These are phyloP conservation scores for Amphipyra berbera DNA, from an alignment of 2,888 invertebrate species.

Conservation along the genomic window DNA sequence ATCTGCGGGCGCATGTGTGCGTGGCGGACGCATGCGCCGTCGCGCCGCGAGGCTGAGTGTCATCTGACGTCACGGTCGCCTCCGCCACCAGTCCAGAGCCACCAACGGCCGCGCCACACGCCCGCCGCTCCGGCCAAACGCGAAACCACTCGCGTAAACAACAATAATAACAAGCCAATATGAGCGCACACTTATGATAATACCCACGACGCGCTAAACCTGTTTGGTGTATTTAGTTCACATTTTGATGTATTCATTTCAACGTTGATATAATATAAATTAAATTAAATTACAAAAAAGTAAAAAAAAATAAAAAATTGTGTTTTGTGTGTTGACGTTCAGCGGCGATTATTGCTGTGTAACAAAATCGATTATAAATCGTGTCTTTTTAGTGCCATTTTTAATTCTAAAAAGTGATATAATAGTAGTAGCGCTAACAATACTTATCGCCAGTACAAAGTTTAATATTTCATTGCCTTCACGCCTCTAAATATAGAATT, in stretches of 20 bases:
- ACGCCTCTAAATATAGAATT: conserved; percentile 79
- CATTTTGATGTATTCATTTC: conserved; percentile 65
- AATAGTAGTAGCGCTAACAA: conserved; percentile 77
- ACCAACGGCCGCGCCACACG: conserved; percentile 70
- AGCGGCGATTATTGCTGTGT: conserved; percentile 66
- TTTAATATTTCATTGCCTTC: conserved; percentile 86
- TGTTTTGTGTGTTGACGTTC: conserved; percentile 58
- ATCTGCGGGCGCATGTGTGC: conserved; percentile 29
- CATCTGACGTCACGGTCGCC: conserved; percentile 71
- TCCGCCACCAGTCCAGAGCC: conserved; percentile 70
- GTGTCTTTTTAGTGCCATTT: conserved; percentile 90
- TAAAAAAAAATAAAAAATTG: conserved; percentile 40
- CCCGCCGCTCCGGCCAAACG: conserved; percentile 69
- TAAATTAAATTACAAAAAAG: conserved; percentile 45
- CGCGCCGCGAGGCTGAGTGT: conserved; percentile 56
- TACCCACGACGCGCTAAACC: conserved; percentile 61
- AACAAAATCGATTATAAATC: conserved; percentile 75
- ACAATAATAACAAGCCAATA: conserved; percentile 76
- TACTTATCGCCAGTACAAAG: conserved; percentile 87
- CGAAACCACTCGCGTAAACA: conserved; percentile 79
- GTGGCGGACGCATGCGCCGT: conserved; percentile 61
- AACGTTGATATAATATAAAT: conserved; percentile 59
- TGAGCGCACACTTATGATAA: conserved; percentile 79
- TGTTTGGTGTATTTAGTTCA: conserved; percentile 83
- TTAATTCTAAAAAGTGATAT: conserved; percentile 76